phyloP scores from a whole-genome alignment of 2,797 vertebrate genomes.

The Sebastes glaucus region DNA sequence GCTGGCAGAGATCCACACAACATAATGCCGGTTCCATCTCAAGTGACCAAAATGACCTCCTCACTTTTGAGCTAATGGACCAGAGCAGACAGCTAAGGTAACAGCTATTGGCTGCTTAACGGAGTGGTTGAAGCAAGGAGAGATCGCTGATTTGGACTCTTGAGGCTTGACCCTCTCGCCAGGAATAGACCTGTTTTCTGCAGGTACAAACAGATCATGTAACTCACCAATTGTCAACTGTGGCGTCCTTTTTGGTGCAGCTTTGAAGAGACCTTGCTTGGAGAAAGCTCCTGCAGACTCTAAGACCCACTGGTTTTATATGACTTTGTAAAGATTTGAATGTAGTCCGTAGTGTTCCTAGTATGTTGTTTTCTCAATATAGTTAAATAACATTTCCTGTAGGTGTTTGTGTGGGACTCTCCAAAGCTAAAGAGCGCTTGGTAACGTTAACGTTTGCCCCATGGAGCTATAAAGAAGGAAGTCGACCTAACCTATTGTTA shows the following conservation, averaged over 20 bases:
- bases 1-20: constrained; percentile 28
- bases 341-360: background rate
- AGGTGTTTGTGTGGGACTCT: background rate
- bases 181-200: constrained; percentile 44
- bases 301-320: background rate
- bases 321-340: background rate
- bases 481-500: no score
- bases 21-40: constrained; percentile 46
- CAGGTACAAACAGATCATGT: constrained; percentile 45
- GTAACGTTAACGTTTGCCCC: no score
- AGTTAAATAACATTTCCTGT: constrained; percentile 2
- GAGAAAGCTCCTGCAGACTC: background rate
- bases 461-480: no score
- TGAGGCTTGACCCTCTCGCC: constrained; percentile 22
- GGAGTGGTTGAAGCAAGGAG: constrained; percentile 14
- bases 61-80: constrained; percentile 56
- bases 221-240: constrained; percentile 11
- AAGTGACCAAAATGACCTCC: constrained; percentile 61
- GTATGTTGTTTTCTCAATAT: background rate
- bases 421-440: no score
- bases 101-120: constrained; percentile 41
- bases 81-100: constrained; percentile 41
- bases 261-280: background rate
- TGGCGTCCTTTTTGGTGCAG: background rate
- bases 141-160: constrained; percentile 35